A percentile compares a stretch with the other conserved stretches of the same genome.
Conservation (phyloP, 2,113 vertebrate species). For the Rallus limicola region DNA sequence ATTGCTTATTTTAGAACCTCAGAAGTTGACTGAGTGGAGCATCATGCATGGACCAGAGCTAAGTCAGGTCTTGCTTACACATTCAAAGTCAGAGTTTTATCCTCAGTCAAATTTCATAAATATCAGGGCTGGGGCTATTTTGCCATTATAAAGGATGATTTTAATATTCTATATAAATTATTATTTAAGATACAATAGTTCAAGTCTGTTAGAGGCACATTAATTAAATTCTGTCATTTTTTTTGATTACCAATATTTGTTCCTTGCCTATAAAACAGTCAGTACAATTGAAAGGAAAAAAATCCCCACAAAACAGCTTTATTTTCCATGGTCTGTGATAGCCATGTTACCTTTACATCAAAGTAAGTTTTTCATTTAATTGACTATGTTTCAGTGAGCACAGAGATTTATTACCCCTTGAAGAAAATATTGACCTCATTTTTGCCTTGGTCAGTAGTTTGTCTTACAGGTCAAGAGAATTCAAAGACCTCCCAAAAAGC, state of each 20-base stretch:
- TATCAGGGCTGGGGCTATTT: neutral
- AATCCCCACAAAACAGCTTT: neutral
- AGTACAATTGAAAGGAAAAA: neutral
- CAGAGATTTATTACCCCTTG: neutral
- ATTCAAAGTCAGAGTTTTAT: neutral
- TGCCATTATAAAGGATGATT: neutral
- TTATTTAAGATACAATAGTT: neutral
- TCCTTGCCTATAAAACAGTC: neutral
- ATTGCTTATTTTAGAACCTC: neutral
- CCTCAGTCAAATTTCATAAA: neutral
- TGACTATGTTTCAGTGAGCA: neutral
- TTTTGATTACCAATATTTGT: neutral
- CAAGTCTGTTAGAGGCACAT: neutral
- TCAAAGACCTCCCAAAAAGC: neutral
- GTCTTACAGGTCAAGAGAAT: neutral
- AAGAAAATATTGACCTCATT: slow-evolving; percentile 7
- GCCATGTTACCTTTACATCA: neutral
- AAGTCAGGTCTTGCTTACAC: neutral
- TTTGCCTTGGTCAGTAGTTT: neutral
- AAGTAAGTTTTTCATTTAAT: neutral
- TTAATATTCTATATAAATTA: neutral
- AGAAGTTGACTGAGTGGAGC: neutral
- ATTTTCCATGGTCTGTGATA: neutral
- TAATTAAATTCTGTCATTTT: neutral
- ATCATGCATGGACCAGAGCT: neutral